phyloP scores from a whole-genome alignment of 2,888 invertebrate genomes.

The Lasioglossum calceatum region DNA sequence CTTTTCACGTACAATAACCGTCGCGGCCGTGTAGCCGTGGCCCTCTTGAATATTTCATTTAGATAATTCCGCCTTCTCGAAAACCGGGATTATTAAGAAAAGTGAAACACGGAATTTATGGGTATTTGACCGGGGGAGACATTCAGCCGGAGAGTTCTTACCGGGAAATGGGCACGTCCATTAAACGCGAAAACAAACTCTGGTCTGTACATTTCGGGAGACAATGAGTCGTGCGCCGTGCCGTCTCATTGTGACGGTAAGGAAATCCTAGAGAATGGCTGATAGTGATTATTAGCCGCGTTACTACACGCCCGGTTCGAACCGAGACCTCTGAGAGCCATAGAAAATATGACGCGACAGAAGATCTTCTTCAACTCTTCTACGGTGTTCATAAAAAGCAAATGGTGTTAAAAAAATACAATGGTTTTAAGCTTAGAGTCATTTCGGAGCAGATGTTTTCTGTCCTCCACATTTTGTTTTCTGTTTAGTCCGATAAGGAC shows the following conservation, averaged over 20 bases:
- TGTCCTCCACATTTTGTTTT: no score
- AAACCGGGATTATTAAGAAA: slow-evolving; percentile 67
- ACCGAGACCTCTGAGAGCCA: not conserved
- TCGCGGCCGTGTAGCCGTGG: slow-evolving; percentile 54
- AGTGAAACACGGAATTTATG: slow-evolving; percentile 57
- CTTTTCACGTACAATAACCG: slow-evolving; percentile 66
- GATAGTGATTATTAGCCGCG: not conserved
- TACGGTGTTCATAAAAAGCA: no score
- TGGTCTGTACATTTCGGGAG: not conserved
- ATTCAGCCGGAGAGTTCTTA: slow-evolving; percentile 29
- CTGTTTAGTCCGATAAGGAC: no score
- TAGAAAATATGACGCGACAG: not conserved
- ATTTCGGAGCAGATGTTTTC: no score
- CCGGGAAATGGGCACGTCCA: slow-evolving; percentile 42
- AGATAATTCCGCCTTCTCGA: slow-evolving; percentile 59
- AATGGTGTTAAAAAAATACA: no score
- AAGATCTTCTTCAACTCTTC: not conserved
- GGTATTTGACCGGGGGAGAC: slow-evolving; percentile 54
- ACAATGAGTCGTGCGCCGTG: slow-evolving; percentile 23
- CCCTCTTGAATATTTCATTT: slow-evolving; percentile 69
- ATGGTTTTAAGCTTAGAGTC: no score
- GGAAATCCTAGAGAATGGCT: not conserved
- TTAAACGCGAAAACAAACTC: slow-evolving; percentile 47
- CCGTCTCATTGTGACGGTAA: slow-evolving; percentile 3
- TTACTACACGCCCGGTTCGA: no score